Percentiles rank a stretch among this genome's conserved stretches.
phyloP scores from a whole-genome alignment of 2,888 invertebrate genomes.

The Lottia scabra region DNA sequence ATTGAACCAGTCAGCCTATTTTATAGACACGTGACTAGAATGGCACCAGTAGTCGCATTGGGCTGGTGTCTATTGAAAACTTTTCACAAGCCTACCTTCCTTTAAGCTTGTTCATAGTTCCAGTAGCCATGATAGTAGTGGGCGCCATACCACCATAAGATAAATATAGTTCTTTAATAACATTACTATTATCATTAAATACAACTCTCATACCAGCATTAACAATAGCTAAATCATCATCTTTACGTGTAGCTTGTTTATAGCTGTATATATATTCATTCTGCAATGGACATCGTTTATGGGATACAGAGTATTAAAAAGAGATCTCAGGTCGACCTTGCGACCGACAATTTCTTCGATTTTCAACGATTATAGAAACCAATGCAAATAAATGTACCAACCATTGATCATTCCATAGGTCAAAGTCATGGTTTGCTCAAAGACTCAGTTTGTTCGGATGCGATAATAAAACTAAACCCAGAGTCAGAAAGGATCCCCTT shows the following conservation, averaged over 20 bases:
- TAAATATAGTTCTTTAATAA: constrained; percentile 76
- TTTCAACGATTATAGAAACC: no score
- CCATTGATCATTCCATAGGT: no score
- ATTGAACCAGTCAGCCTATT: no score
- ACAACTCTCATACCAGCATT: constrained; percentile 82
- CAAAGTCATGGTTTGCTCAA: no score
- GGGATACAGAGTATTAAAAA: neutral
- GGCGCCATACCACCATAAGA: constrained; percentile 96
- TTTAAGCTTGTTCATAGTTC: constrained; percentile 75
- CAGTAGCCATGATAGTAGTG: constrained; percentile 80
- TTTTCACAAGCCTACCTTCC: constrained; percentile 66
- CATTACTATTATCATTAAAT: constrained; percentile 72
- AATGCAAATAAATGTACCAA: neutral
- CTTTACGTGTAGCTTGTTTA: constrained; percentile 91
- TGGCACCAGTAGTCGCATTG: no score
- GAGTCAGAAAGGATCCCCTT: no score
- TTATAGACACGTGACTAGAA: no score
- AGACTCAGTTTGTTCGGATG: no score
- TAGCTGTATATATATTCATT: constrained; percentile 80
- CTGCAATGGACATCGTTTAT: constrained; percentile 31
- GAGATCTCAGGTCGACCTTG: neutral
- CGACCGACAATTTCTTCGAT: neutral
- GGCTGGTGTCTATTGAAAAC: no score
- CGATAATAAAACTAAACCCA: no score
- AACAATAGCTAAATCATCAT: constrained; percentile 96